phyloP scores from a whole-genome alignment of 2,888 invertebrate genomes.

The Dicyrtomina minuta region DNA sequence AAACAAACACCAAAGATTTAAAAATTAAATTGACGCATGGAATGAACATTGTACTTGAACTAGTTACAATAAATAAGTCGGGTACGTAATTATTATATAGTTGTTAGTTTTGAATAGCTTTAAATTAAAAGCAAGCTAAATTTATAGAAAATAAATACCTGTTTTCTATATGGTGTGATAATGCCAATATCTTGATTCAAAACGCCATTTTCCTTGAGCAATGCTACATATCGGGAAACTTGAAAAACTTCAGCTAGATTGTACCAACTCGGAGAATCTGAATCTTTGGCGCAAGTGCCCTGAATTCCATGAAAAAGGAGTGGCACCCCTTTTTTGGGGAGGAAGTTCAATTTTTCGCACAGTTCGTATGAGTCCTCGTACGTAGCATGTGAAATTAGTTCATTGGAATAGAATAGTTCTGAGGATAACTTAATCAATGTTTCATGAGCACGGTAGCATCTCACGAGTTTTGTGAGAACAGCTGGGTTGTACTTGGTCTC shows the following conservation, averaged over 20 bases:
- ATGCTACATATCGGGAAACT: slow-evolving; percentile 64
- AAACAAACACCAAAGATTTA: no score
- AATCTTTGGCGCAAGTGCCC: slow-evolving; percentile 62
- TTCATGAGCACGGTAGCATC: slow-evolving; percentile 73
- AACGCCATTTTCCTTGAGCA: slow-evolving; percentile 58
- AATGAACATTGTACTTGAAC: no score
- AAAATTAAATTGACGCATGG: no score
- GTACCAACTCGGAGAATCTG: slow-evolving; percentile 61
- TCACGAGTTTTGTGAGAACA: slow-evolving; percentile 70
- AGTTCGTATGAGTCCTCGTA: slow-evolving; percentile 50
- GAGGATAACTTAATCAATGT: slow-evolving; percentile 69
- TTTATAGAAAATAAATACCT: no score
- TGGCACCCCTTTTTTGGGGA: slow-evolving; percentile 60
- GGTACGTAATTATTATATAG: no score
- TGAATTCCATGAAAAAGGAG: slow-evolving; percentile 64
- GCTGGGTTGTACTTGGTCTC: slow-evolving; percentile 61
- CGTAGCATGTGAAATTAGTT: slow-evolving; percentile 60
- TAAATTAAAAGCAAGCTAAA: no score
- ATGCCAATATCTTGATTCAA: slow-evolving; percentile 63
- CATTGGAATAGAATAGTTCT: slow-evolving; percentile 69
- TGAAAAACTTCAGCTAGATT: slow-evolving; percentile 64
- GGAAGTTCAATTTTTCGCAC: slow-evolving; percentile 56
- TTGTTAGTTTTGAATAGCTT: no score
- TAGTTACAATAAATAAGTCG: no score
- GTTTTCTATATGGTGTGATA: slow-evolving; percentile 61